Evolutionary conservation across 2,888 invertebrate genomes (phyloP).

Genomic region (Cerastis rubricosa): DNA sequence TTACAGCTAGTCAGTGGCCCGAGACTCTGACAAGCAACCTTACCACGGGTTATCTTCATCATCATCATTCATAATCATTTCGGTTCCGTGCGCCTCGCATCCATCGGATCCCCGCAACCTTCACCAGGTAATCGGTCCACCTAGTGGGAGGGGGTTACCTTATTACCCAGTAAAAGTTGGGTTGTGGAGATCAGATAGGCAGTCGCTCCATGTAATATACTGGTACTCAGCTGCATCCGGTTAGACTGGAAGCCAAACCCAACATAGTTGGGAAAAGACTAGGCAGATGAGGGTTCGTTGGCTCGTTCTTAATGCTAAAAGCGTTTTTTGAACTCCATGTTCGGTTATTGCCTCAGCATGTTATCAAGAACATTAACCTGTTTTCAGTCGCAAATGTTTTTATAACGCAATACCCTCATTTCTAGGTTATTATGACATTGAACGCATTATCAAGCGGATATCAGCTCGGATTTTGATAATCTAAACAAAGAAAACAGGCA

Average conservation of each 20-base stretch:
- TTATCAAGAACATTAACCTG: slow-evolving; percentile 12
- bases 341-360: neutral
- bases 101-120: too few relatives aligned
- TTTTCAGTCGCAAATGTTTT: slow-evolving; percentile 5
- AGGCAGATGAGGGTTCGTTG: neutral
- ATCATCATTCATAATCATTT: too few relatives aligned
- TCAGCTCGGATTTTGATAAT: slow-evolving; percentile 23
- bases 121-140: too few relatives aligned
- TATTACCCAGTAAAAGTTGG: neutral
- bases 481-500: slow-evolving; percentile 34
- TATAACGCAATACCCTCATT: slow-evolving; percentile 19
- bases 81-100: too few relatives aligned
- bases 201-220: neutral
- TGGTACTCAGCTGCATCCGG: neutral
- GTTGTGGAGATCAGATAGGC: neutral
- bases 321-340: neutral
- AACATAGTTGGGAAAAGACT: neutral
- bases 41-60: too few relatives aligned
- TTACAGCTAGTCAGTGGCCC: too few relatives aligned
- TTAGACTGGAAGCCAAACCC: neutral
- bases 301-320: neutral
- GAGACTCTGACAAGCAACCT: neutral
- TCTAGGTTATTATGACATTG: slow-evolving; percentile 43
- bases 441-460: slow-evolving; percentile 35
- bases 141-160: too few relatives aligned